A percentile compares a stretch with the other conserved stretches of the same genome.
These are phyloP conservation scores for Tachina grossa DNA, from an alignment of 2,888 invertebrate species.

Conservation along the genomic window DNA sequence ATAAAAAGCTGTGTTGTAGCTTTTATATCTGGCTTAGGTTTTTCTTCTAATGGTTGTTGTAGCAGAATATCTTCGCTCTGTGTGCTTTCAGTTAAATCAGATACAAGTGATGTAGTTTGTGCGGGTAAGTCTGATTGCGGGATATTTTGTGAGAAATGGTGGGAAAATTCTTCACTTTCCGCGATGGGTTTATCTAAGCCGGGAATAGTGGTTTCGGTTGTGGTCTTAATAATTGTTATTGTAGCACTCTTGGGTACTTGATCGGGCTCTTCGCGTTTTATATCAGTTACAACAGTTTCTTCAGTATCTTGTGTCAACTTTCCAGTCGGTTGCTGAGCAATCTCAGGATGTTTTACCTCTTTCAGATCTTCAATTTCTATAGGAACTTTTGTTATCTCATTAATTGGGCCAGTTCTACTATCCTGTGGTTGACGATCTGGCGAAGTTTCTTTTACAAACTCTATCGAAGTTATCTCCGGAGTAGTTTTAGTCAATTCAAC, in stretches of 20 bases:
- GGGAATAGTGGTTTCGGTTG: constrained; percentile 47
- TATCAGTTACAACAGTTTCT: background rate
- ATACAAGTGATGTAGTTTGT: background rate
- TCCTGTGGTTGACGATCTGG: background rate
- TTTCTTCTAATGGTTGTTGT: constrained; percentile 43
- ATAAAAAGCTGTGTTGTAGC: constrained; percentile 80
- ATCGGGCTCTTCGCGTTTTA: constrained; percentile 40
- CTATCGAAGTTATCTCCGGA: background rate
- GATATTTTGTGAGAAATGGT: constrained; percentile 8
- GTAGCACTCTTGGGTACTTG: constrained; percentile 54
- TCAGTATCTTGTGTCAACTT: background rate
- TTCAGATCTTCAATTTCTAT: background rate
- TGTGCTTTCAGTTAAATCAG: background rate
- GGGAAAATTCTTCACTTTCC: constrained; percentile 53
- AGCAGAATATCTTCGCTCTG: background rate
- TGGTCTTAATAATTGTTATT: constrained; percentile 58
- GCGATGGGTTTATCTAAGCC: constrained; percentile 45
- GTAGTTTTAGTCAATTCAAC: background rate
- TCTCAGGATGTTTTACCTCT: background rate
- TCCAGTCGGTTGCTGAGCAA: background rate
- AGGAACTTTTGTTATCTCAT: background rate
- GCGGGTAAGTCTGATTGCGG: background rate
- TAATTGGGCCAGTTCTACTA: background rate
- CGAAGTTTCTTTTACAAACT: too few relatives aligned
- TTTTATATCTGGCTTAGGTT: constrained; percentile 75